Evolutionary conservation across 2,797 vertebrate genomes (phyloP).

Genomic region (Amazona finschi): DNA sequence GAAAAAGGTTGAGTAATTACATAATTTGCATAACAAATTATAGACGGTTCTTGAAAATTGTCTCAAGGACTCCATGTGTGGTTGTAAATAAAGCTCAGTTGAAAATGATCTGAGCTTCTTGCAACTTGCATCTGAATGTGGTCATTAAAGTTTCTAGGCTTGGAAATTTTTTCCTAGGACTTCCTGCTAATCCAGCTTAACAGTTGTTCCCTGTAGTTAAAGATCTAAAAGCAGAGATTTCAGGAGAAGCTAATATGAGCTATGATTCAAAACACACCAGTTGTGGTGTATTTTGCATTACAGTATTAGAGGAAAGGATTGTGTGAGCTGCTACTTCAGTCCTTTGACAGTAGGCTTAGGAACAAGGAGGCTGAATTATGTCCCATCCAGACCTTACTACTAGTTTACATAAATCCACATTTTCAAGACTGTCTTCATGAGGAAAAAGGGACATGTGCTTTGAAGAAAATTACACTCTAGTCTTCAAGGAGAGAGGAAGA

Average conservation of each 20-base stretch:
- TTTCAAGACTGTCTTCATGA: conserved; percentile 24
- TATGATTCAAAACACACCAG: not conserved
- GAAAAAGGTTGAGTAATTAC: not conserved
- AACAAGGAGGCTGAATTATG: not conserved
- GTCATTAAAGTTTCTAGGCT: not conserved
- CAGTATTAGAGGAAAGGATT: not conserved
- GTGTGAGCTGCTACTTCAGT: not conserved
- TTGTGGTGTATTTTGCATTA: conserved; percentile 21
- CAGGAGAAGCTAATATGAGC: not conserved
- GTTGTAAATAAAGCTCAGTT: not conserved
- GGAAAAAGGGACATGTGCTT: not conserved
- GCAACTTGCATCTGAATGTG: conserved; percentile 14
- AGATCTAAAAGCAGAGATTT: conserved; percentile 30
- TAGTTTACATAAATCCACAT: conserved; percentile 4
- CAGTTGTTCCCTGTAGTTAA: conserved; percentile 17
- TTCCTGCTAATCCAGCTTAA: conserved; percentile 52
- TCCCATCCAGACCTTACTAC: not conserved
- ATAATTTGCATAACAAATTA: conserved; percentile 42
- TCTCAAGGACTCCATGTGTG: not conserved
- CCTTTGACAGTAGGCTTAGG: not conserved
- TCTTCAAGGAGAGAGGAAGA: conserved; percentile 10
- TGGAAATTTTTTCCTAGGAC: conserved; percentile 13
- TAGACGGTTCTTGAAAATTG: not conserved
- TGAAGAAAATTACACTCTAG: not conserved
- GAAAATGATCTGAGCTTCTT: not conserved